phyloP scores from a whole-genome alignment of 2,113 vertebrate species.

The Semnornis frantzii region DNA sequence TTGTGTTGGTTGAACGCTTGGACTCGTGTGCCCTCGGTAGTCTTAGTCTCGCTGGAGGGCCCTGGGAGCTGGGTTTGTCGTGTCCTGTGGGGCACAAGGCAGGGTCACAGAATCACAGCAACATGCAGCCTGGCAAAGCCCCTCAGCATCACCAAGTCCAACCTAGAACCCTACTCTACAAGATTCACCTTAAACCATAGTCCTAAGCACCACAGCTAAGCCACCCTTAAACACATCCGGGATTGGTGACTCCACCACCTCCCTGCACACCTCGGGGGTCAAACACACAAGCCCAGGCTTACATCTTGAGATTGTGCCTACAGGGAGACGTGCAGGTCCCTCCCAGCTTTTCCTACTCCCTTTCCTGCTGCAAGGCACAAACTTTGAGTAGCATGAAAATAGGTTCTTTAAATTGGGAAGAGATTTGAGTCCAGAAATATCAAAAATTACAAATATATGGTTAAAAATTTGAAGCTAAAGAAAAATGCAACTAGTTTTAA shows the following conservation, averaged over 20 bases:
- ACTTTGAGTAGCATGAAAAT: neutral
- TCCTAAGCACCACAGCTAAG: too few relatives aligned
- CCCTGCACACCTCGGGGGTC: too few relatives aligned
- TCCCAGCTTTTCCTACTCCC: neutral
- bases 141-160: too few relatives aligned
- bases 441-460: neutral
- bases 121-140: too few relatives aligned
- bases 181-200: too few relatives aligned
- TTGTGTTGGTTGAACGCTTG: fast-evolving
- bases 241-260: too few relatives aligned
- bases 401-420: neutral
- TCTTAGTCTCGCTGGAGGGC: fast-evolving
- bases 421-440: neutral
- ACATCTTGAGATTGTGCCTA: neutral
- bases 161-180: too few relatives aligned
- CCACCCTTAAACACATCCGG: too few relatives aligned
- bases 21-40: neutral
- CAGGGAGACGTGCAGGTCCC: fast-evolving
- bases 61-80: fast-evolving
- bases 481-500: neutral
- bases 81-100: fast-evolving
- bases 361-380: neutral
- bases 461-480: neutral
- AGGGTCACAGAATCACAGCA: too few relatives aligned
- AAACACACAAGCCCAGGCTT: fast-evolving